Percentiles rank a stretch among this genome's conserved stretches.
Conservation (phyloP, 2,113 vertebrate genomes). For the Dromiciops gliroides region DNA sequence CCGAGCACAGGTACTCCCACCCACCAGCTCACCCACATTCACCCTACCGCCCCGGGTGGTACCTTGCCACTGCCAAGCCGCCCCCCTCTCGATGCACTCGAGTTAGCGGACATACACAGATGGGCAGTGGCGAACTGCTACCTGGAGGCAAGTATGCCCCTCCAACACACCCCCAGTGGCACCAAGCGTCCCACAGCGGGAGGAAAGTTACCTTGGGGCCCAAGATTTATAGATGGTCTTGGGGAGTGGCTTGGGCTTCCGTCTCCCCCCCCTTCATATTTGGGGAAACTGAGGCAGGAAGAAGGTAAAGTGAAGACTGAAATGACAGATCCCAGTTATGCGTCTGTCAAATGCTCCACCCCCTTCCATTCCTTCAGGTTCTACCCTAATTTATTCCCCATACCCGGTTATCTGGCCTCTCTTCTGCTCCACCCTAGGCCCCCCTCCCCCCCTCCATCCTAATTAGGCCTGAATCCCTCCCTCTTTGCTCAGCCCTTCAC, state of each 20-base stretch:
- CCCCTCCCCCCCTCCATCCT: not conserved
- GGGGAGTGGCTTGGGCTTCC: not conserved
- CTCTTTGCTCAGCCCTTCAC: conserved; percentile 28
- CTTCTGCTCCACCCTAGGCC: not conserved
- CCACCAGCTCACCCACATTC: not conserved
- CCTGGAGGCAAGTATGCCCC: not conserved
- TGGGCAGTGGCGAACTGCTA: not conserved
- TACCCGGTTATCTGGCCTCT: not conserved
- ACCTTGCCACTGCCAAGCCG: not conserved
- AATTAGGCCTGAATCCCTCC: not conserved
- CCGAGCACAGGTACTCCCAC: too few relatives aligned
- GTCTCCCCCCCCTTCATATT: not conserved
- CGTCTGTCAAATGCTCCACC: not conserved
- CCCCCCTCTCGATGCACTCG: not conserved
- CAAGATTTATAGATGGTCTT: not conserved
- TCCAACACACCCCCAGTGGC: not conserved
- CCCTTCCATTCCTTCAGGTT: not conserved
- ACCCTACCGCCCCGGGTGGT: not conserved
- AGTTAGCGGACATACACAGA: not conserved
- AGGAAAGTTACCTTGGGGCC: not conserved
- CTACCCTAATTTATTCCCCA: not conserved
- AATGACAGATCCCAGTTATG: not conserved
- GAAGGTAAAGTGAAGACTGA: not conserved
- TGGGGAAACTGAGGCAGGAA: conserved; percentile 32
- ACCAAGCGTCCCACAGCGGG: not conserved